Percentiles rank a stretch among this genome's conserved stretches.
Conservation (phyloP, 92 coral and sea anemone species). For the Porites cylindrica region DNA sequence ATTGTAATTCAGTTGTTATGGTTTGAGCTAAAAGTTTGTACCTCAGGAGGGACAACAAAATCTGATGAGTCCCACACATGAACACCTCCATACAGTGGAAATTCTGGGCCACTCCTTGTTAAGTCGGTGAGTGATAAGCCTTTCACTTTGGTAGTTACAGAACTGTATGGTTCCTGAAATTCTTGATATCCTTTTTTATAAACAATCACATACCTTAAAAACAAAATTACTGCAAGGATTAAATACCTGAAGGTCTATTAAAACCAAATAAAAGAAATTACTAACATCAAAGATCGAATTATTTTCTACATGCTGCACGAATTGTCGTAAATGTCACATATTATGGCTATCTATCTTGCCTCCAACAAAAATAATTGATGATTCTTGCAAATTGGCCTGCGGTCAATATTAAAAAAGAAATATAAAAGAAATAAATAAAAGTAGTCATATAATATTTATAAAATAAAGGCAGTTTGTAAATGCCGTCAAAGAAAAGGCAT, state of each 20-base stretch:
- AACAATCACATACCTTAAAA: constrained; percentile 88
- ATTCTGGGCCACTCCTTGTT: constrained; percentile 44
- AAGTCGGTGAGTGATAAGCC: constrained; percentile 90
- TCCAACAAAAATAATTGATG: too few relatives aligned
- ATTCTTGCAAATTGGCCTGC: too few relatives aligned
- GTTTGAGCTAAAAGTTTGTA: neutral
- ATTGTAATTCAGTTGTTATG: too few relatives aligned
- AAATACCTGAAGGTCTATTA: neutral
- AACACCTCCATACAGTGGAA: constrained; percentile 85
- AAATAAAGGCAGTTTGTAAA: too few relatives aligned
- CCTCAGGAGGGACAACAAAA: constrained; percentile 97
- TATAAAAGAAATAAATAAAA: too few relatives aligned
- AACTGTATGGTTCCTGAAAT: constrained; percentile 84
- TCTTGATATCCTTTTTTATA: constrained; percentile 95
- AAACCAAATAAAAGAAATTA: neutral
- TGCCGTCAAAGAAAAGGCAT: too few relatives aligned
- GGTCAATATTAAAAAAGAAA: too few relatives aligned
- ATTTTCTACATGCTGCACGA: too few relatives aligned
- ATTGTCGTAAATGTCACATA: too few relatives aligned
- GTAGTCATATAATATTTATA: too few relatives aligned
- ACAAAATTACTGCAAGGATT: neutral
- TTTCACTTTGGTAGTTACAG: constrained; percentile 96
- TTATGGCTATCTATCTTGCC: too few relatives aligned
- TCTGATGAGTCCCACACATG: constrained; percentile 97
- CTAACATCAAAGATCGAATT: too few relatives aligned